These are phyloP conservation scores for Ephydatia muelleri DNA, from an alignment of 37 sponge, comb jelly and placozoan species.

Conservation along the genomic window DNA sequence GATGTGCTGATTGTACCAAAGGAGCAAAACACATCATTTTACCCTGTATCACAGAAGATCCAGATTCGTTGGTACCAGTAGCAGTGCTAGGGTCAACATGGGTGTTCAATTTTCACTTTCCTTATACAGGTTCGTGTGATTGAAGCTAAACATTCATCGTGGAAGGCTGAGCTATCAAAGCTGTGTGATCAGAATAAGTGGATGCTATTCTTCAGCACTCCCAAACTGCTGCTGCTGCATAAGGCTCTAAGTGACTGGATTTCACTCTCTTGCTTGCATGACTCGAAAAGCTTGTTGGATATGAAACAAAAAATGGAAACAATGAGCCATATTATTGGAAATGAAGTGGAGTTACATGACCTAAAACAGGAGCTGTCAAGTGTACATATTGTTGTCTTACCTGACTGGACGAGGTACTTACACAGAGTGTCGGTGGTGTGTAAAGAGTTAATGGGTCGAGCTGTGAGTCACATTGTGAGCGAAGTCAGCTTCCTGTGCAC, in stretches of 20 bases:
- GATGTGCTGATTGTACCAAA: conserved; percentile 44
- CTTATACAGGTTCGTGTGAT: conserved; percentile 16
- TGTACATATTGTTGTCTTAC: not conserved
- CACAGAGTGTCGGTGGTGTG: not conserved
- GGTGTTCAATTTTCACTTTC: not conserved
- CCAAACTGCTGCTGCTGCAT: conserved; percentile 56
- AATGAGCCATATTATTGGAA: not conserved
- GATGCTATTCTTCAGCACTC: conserved; percentile 72
- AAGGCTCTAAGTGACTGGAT: not conserved
- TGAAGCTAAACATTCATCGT: conserved; percentile 25
- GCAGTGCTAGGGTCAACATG: not conserved
- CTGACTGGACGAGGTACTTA: not conserved
- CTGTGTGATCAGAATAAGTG: conserved; percentile 37
- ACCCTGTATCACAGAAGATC: not conserved
- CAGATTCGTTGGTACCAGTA: not conserved
- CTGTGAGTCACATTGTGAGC: not conserved
- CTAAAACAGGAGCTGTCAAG: not conserved
- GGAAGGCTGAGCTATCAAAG: conserved; percentile 43
- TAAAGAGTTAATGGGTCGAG: not conserved
- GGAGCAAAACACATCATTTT: not conserved
- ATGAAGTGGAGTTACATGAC: not conserved
- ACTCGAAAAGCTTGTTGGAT: not conserved
- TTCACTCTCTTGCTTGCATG: not conserved
- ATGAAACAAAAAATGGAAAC: not conserved
- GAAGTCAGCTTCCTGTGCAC: not conserved